Evolutionary conservation across 2,113 vertebrate species (phyloP).

Genomic region (Oreochromis spilurus): DNA sequence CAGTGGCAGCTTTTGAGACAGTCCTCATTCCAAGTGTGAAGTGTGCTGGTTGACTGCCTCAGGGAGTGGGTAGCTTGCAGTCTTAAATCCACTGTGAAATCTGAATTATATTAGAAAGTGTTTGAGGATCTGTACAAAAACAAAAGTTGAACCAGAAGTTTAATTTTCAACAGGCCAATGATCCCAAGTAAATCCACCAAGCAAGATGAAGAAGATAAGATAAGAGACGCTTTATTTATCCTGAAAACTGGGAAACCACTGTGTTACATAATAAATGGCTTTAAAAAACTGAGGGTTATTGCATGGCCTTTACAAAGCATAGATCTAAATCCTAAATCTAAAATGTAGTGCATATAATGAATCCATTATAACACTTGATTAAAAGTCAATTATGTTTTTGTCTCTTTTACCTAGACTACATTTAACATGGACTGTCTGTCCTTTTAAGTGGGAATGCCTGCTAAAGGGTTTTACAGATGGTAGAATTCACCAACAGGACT

Average conservation of each 20-base stretch:
- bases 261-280: neutral
- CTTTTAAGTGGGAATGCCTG: neutral
- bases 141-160: neutral
- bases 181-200: neutral
- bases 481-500: neutral
- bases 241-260: neutral
- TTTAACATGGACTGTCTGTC: neutral
- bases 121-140: neutral
- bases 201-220: neutral
- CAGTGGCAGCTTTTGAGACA: neutral
- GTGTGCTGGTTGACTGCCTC: neutral
- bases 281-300: neutral
- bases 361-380: neutral
- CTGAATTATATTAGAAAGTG: neutral
- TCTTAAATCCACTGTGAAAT: neutral
- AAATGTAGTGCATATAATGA: neutral
- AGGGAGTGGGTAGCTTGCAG: neutral
- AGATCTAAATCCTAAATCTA: neutral
- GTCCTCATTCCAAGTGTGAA: neutral
- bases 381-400: neutral
- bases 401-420: neutral
- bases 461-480: neutral
- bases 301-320: neutral
- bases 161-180: neutral
- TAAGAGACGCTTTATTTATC: neutral